Base-by-base conservation (phyloP, 2,797 vertebrate genomes). In the Eidolon dupreanum region DNA sequence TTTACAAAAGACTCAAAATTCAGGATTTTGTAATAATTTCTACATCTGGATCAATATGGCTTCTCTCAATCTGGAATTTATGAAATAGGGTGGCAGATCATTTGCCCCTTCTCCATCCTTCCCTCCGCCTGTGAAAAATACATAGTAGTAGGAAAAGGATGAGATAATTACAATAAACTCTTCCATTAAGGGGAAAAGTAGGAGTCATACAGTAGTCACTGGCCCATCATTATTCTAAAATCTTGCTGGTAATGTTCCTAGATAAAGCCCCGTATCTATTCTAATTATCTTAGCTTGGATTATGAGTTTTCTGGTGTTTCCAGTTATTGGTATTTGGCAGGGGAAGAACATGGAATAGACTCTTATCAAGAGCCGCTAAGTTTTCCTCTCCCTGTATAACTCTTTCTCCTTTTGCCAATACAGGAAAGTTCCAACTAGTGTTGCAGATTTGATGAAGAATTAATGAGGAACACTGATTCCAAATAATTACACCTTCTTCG, bases 401-500 rank as follows among this genome's bases (percentile, higher is more conserved):
- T 36, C 55, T 31, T 55, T 83, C 7, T 65, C 20, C 13, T 2
- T 73, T 82, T 71, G 43, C 16, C 22, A 33, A 11, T 41, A 74
- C 0, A 33, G 31, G 17, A 68, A 84, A 74, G 0, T 22, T 66
- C 70, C 22, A 36, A 38, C 31, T 77, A 68, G 41, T 68, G 85
- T 94, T 75, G 26, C 17, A 95, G 33, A 7, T 70, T 70, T 57
- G 19, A 89, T 88, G 6, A 65, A 89, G 31, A 41, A 5, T 65
- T 85, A 94, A 75, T 57, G 20, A 92, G 33, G 2, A 94, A 77
- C 53, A 71, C 3, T 86, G n/a, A 94, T 85, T 88, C 59, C 75
- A 55, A 95, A 70, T 55, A 94, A 84, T 75, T 31, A 59, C 5
- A 85, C 15, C 43, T 31, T 51, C 57, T 88, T 73, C 16, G 31